Conservation (phyloP, 2,113 vertebrate genomes). For the Tragelaphus scriptus region DNA sequence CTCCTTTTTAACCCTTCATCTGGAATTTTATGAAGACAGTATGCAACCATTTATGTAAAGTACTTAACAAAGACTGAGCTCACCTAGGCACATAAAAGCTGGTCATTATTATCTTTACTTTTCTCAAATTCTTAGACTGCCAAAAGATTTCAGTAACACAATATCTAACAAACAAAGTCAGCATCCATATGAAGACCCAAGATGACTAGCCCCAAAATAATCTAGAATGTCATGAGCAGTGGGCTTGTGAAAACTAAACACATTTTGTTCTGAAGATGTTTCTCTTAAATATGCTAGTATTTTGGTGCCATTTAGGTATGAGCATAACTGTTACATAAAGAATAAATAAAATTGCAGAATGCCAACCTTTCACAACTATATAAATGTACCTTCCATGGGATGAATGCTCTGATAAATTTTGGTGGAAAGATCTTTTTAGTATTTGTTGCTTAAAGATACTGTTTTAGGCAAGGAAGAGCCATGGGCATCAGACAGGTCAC, state of each 20-base stretch:
- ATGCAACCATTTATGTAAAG: neutral
- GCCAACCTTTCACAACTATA: neutral
- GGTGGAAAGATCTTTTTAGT: neutral
- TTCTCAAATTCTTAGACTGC: neutral
- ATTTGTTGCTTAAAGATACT: neutral
- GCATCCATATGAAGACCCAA: neutral
- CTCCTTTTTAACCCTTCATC: neutral
- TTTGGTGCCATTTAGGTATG: slow-evolving; percentile 38
- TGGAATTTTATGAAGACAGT: neutral
- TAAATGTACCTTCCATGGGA: neutral
- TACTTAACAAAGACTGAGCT: neutral
- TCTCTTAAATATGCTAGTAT: slow-evolving; percentile 37
- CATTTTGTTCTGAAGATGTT: slow-evolving; percentile 28
- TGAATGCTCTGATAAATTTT: neutral
- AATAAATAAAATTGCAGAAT: neutral
- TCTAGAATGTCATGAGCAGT: neutral
- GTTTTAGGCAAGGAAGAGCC: neutral
- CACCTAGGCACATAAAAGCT: neutral
- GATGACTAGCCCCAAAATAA: neutral
- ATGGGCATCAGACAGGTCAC: neutral
- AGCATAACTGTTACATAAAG: neutral
- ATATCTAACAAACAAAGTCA: neutral
- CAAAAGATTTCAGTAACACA: neutral
- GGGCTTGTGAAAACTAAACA: neutral
- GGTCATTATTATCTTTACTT: neutral